Base-by-base conservation (phyloP, 1,140 invertebrate genomes). In the Drosophila lini region DNA sequence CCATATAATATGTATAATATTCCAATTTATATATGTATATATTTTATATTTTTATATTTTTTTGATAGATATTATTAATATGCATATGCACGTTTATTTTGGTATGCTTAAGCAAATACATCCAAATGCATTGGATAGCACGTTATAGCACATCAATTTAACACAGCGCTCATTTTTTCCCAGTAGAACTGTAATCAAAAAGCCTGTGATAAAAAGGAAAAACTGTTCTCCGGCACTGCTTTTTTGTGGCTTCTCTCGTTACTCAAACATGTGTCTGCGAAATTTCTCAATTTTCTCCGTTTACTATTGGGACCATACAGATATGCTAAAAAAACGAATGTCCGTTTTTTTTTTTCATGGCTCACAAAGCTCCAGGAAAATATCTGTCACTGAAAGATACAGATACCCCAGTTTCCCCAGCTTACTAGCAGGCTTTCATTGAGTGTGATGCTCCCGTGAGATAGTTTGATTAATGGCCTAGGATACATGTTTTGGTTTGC, bases 391-490 rank as follows among this genome's bases (percentile, higher is more conserved):
- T 80, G 77, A 80, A 71, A 67, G 71, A 86, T 75, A 86, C 74
- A 86, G 59, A 73, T 59, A 81, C 40, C 47, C 76, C 52, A 64
- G 19, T 32, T 76, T 16, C 22, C 32, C 42, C 25, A 34, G 42
- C 60, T 41, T 52, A 56, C 45, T 55, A 22, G 40, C 75, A 64
- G 52, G 61, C 68, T 60, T 48, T 75, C 64, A 59, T 83, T 74
- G 78, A 74, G 61, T 71, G 63, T 84, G 78, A 85, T 88, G 80
- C 56, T 88, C 84, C 84, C 84, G 84, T 89, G 84, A 88, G 84
- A 88, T 88, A 89, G 84, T 89, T 88, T 88, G 84, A 88, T 88
- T 88, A 88, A 88, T 88, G 84, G 85, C 80, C 71, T 28, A 68
- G 73, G 80, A 71, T 53, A 59, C 73, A 81, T 78, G 78, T 78